These are phyloP conservation scores for Dolichopus griseipennis DNA, from an alignment of 2,888 invertebrate species.

Conservation along the genomic window DNA sequence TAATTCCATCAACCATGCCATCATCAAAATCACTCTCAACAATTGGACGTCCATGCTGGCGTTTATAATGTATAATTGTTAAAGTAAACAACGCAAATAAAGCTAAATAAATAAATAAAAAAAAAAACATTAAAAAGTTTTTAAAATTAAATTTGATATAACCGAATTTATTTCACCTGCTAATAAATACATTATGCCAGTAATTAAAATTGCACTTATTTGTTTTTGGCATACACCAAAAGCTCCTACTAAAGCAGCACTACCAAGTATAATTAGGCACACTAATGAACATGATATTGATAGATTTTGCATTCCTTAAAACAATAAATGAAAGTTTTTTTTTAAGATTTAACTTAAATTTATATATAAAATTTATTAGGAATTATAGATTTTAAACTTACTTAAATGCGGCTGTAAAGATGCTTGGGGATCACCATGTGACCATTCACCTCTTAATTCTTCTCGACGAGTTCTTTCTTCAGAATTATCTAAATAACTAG, in stretches of 20 bases:
- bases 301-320: slow-evolving; percentile 85
- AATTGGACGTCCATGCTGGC: slow-evolving; percentile 60
- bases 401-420: slow-evolving; percentile 44
- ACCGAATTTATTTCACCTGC: slow-evolving; percentile 57
- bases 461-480: slow-evolving; percentile 57
- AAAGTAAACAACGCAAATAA: slow-evolving; percentile 85
- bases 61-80: slow-evolving; percentile 86
- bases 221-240: slow-evolving; percentile 85
- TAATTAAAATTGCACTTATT: slow-evolving; percentile 86
- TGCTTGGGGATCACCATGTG: slow-evolving; percentile 57
- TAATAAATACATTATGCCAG: slow-evolving; percentile 87
- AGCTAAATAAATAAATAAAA: no score
- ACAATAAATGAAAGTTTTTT: neutral
- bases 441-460: slow-evolving; percentile 71
- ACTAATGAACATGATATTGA: slow-evolving; percentile 92
- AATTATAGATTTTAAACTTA: slow-evolving; percentile 28
- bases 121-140: slow-evolving; percentile 7
- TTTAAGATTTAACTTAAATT: neutral
- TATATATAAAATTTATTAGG: no score
- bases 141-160: neutral
- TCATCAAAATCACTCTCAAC: slow-evolving; percentile 51
- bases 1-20: slow-evolving; percentile 63
- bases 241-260: slow-evolving; percentile 78
- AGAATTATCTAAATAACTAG: slow-evolving; percentile 68
- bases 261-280: slow-evolving; percentile 77